A percentile compares a stretch with the other conserved stretches of the same genome.
These are phyloP conservation scores for Xenopus petersii DNA, from an alignment of 2,797 vertebrate genomes.

Conservation along the genomic window DNA sequence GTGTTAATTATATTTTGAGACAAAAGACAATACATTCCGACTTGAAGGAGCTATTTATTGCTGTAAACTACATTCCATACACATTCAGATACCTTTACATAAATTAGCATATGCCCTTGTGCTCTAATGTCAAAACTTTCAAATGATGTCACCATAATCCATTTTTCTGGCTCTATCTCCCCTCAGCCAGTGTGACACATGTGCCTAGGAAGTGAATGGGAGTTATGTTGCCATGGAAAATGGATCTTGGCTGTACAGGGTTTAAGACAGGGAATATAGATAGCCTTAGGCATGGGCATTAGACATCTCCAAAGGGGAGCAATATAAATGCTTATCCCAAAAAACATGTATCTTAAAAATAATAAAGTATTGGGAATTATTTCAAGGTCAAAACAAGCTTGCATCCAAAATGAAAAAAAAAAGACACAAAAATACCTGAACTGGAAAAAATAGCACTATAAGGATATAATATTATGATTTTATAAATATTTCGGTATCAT, in stretches of 20 bases:
- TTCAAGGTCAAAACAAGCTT: neutral
- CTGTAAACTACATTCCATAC: no score
- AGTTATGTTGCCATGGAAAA: slow-evolving; percentile 44
- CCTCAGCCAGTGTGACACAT: slow-evolving; percentile 35
- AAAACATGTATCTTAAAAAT: slow-evolving; percentile 30
- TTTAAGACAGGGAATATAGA: slow-evolving; percentile 38
- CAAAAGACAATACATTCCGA: no score
- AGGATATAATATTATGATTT: no score
- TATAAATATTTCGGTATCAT: no score
- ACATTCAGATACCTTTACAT: neutral
- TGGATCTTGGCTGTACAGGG: slow-evolving; percentile 35
- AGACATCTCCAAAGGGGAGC: slow-evolving; percentile 19
- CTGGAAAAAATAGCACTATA: no score
- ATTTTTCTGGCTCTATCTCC: slow-evolving; percentile 33
- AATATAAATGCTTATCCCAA: slow-evolving; percentile 28
- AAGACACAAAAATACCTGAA: neutral
- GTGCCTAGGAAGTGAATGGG: slow-evolving; percentile 36
- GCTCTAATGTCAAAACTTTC: slow-evolving; percentile 20
- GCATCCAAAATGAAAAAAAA: neutral
- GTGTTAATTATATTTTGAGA: no score
- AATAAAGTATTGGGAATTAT: neutral
- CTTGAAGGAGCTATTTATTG: no score
- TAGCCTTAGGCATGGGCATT: slow-evolving; percentile 47
- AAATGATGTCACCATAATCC: slow-evolving; percentile 42
- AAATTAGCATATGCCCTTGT: slow-evolving; percentile 22